Percentiles rank a stretch among this genome's conserved stretches.
These are phyloP conservation scores for Perdita meconis DNA, from an alignment of 2,888 invertebrate species.

Conservation along the genomic window DNA sequence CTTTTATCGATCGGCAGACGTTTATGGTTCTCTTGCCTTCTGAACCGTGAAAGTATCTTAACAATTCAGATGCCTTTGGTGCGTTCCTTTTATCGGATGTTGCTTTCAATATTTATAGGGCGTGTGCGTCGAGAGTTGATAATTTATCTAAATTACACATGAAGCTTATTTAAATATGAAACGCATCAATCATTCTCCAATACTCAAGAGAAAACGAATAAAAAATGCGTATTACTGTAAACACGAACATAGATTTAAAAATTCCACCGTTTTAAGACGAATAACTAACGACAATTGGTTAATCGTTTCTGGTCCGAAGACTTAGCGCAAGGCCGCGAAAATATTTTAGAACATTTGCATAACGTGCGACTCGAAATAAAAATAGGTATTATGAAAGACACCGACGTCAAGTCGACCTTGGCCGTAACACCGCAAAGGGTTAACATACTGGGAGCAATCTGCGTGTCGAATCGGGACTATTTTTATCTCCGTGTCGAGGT, in stretches of 20 bases:
- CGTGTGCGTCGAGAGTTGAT: not conserved
- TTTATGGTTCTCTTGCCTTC: not conserved
- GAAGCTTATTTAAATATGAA: not conserved
- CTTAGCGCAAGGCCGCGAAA: not conserved
- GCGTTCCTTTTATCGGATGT: slow-evolving; percentile 4
- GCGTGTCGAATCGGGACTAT: not conserved
- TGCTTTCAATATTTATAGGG: slow-evolving; percentile 1
- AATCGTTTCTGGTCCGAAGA: no score
- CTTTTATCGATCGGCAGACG: slow-evolving; percentile 19
- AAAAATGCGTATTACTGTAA: no score
- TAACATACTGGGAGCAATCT: slow-evolving; percentile 14
- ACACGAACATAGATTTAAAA: no score
- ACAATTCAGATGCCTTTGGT: not conserved
- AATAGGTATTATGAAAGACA: slow-evolving; percentile 27
- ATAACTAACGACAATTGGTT: no score
- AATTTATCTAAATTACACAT: not conserved
- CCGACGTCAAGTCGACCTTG: slow-evolving; percentile 10
- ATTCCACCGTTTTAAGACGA: no score
- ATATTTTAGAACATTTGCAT: slow-evolving; percentile 7
- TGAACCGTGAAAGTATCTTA: not conserved
- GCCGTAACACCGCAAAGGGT: slow-evolving; percentile 22
- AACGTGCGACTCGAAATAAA: slow-evolving; percentile 18
- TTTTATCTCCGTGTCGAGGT: not conserved
- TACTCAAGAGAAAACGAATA: not conserved
- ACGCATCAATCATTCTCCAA: not conserved